These are phyloP conservation scores for Eulemur rubriventer DNA, from an alignment of 2,797 vertebrate species.

Conservation along the genomic window DNA sequence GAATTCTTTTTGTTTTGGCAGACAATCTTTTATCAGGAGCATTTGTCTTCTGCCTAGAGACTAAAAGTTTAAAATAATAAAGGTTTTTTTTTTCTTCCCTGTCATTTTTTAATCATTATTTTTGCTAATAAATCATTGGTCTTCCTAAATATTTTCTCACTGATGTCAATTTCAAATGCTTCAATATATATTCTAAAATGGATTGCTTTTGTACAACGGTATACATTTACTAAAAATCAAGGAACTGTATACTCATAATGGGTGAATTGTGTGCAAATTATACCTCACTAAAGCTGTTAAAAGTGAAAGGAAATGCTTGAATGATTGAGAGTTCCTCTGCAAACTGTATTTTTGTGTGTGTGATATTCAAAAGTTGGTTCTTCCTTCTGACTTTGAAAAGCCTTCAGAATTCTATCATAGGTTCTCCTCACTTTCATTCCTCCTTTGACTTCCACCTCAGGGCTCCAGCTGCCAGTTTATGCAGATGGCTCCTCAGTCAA, in stretches of 20 bases:
- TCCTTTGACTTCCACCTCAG: neutral
- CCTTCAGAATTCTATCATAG: neutral
- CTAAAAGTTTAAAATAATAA: neutral
- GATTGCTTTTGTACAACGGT: neutral
- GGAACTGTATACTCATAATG: neutral
- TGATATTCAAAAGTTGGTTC: neutral
- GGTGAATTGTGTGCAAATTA: neutral
- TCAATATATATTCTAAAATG: neutral
- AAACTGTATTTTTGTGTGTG: neutral
- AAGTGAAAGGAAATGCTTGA: neutral
- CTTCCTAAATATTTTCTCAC: conserved; percentile 25
- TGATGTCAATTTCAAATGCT: conserved; percentile 8
- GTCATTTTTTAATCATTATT: neutral
- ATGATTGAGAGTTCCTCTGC: neutral
- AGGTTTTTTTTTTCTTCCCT: neutral
- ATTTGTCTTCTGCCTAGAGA: neutral
- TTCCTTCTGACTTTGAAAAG: neutral
- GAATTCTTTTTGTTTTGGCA: neutral
- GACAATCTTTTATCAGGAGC: conserved; percentile 4
- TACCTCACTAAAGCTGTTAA: neutral
- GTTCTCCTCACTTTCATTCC: neutral
- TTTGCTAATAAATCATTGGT: neutral
- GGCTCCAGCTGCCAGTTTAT: neutral
- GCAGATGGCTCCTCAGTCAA: neutral
- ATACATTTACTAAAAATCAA: neutral